A percentile compares a stretch with the other conserved stretches of the same genome.
Conservation (phyloP, 2,888 invertebrate genomes). For the Platypus cylindrus region DNA sequence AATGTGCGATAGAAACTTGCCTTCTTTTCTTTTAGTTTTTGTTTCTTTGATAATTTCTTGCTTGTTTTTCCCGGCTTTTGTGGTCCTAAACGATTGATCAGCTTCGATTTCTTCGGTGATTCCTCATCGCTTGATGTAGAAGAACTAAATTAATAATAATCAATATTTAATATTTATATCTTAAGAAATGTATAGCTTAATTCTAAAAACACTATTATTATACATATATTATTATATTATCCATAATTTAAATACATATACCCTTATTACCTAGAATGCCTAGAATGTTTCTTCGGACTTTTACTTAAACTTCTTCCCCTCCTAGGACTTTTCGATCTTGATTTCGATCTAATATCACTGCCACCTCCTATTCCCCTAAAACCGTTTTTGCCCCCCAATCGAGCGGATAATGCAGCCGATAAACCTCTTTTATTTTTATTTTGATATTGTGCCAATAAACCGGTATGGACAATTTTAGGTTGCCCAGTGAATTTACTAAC, state of each 20-base stretch:
- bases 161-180: too few relatives aligned
- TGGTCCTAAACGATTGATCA: conserved; percentile 45
- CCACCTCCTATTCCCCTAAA: conserved; percentile 19
- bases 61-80: conserved; percentile 28
- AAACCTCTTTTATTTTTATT: conserved; percentile 33
- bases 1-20: conserved; percentile 55
- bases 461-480: conserved; percentile 35
- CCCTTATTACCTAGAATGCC: conserved; percentile 29
- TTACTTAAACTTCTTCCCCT: conserved; percentile 7
- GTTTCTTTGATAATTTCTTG: conserved; percentile 38
- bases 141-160: conserved; percentile 6
- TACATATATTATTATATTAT: too few relatives aligned
- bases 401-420: conserved; percentile 40
- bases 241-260: too few relatives aligned
- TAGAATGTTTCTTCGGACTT: conserved; percentile 25
- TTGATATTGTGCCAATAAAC: conserved; percentile 47
- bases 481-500: conserved; percentile 13
- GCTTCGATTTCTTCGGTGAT: conserved; percentile 31
- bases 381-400: conserved; percentile 36
- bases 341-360: conserved; percentile 33
- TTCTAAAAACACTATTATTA: too few relatives aligned
- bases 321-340: conserved; percentile 26
- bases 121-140: conserved; percentile 32
- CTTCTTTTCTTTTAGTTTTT: conserved; percentile 45
- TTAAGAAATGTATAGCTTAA: too few relatives aligned